Evolutionary conservation across 2,888 invertebrate genomes (phyloP).

Genomic region (Drosophila mimetica): DNA sequence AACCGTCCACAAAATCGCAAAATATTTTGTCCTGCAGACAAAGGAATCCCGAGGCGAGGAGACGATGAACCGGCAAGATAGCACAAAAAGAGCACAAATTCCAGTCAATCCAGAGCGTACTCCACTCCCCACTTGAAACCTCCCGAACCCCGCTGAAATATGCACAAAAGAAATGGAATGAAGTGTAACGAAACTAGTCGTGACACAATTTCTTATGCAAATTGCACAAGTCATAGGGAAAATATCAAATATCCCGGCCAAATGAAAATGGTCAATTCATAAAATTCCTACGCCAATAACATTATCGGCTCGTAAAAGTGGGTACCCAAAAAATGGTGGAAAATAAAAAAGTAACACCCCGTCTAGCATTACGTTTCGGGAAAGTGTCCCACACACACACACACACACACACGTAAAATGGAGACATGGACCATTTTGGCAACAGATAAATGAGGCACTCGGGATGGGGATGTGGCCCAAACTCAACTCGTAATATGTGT

Average conservation of each 20-base stretch:
- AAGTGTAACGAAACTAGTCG: conserved; percentile 69
- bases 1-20: conserved; percentile 43
- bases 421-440: conserved; percentile 38
- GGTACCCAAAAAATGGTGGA: conserved; percentile 8
- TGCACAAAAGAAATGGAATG: conserved; percentile 51
- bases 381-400: conserved; percentile 46
- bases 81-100: conserved; percentile 66
- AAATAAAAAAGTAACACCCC: conserved; percentile 49
- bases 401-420: conserved; percentile 47
- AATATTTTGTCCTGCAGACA: conserved; percentile 62
- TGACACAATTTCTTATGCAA: conserved; percentile 76
- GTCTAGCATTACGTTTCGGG: conserved; percentile 68
- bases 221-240: conserved; percentile 65
- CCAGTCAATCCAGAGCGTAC: conserved; percentile 53
- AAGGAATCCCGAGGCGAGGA: conserved; percentile 61
- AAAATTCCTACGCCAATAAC: conserved; percentile 65
- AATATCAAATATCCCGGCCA: conserved; percentile 33
- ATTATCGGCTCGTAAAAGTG: conserved; percentile 69
- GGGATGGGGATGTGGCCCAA: conserved; percentile 45
- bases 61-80: conserved; percentile 57
- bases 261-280: conserved; percentile 44
- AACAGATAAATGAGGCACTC: conserved; percentile 77
- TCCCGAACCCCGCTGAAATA: conserved; percentile 32
- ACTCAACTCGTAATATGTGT: conserved; percentile 49
- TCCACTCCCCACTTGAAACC: conserved; percentile 13